Conservation (phyloP, 2,888 invertebrate species). For the Polylopha cassiicola region DNA sequence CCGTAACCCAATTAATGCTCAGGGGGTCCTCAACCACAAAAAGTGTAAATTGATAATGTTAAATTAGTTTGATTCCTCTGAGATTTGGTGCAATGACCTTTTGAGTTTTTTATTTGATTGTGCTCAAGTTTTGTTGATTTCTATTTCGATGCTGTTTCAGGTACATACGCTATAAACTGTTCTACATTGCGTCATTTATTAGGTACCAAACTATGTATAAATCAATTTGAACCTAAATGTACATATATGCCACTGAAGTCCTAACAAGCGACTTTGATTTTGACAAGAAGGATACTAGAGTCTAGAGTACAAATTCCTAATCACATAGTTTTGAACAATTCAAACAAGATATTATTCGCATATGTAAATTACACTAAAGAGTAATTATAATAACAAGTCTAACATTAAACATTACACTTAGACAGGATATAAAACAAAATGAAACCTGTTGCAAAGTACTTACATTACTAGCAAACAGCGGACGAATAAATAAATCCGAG, state of each 20-base stretch:
- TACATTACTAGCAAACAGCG: slow-evolving; percentile 22
- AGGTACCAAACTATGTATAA: too few species aligned
- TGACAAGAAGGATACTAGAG: too few species aligned
- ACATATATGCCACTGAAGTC: too few species aligned
- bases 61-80: slow-evolving; percentile 46
- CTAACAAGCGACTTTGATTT: too few species aligned
- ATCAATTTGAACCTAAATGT: too few species aligned
- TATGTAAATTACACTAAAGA: background rate
- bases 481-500: slow-evolving; percentile 31
- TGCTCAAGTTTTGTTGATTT: too few species aligned
- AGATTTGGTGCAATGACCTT: slow-evolving; percentile 22
- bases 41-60: slow-evolving; percentile 69
- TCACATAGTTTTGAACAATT: too few species aligned
- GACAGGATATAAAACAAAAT: slow-evolving; percentile 26
- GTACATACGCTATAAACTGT: too few species aligned
- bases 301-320: too few species aligned
- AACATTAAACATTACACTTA: slow-evolving; percentile 26
- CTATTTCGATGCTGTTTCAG: too few species aligned
- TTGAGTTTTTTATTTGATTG: slow-evolving; percentile 17
- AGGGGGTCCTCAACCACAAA: slow-evolving; percentile 58
- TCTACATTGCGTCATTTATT: too few species aligned
- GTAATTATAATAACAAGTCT: slow-evolving; percentile 14
- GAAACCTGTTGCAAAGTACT: slow-evolving; percentile 23
- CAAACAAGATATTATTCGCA: too few species aligned
- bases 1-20: slow-evolving; percentile 70